Conservation (phyloP, 1,140 invertebrate species). For the Calephelis virginiensis region DNA sequence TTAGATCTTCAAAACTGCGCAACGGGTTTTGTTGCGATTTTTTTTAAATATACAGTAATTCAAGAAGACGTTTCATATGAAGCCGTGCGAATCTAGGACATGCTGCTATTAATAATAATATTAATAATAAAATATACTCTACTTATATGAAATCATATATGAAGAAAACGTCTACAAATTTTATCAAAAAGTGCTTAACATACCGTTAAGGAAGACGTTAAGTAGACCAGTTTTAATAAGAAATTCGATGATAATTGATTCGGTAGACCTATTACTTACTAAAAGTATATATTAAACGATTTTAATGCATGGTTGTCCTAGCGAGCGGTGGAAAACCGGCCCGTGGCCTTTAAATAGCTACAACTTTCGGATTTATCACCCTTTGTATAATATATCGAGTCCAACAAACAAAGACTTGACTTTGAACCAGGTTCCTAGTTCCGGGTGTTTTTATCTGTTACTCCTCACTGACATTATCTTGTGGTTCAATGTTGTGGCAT, state of each 20-base stretch:
- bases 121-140: no score
- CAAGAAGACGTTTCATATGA: no score
- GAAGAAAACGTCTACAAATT: no score
- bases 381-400: slow-evolving; percentile 49
- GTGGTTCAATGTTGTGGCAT: neutral
- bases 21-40: no score
- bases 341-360: slow-evolving; percentile 55
- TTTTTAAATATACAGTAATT: no score
- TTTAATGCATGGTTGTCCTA: slow-evolving; percentile 17
- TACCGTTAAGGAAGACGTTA: no score
- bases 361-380: slow-evolving; percentile 52
- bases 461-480: slow-evolving; percentile 1
- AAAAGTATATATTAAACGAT: neutral
- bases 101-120: no score
- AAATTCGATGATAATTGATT: neutral
- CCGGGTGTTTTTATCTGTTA: neutral
- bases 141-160: no score
- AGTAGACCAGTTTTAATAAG: no score
- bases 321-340: slow-evolving; percentile 42
- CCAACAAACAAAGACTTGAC: slow-evolving; percentile 36
- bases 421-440: slow-evolving; percentile 15
- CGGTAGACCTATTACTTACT: neutral
- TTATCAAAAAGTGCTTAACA: no score
- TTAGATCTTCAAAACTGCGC: no score
- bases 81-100: no score